Percentiles rank a stretch among this genome's conserved stretches.
These are phyloP conservation scores for Hoplostethus atlanticus DNA, from an alignment of 2,797 vertebrate species.

Conservation along the genomic window DNA sequence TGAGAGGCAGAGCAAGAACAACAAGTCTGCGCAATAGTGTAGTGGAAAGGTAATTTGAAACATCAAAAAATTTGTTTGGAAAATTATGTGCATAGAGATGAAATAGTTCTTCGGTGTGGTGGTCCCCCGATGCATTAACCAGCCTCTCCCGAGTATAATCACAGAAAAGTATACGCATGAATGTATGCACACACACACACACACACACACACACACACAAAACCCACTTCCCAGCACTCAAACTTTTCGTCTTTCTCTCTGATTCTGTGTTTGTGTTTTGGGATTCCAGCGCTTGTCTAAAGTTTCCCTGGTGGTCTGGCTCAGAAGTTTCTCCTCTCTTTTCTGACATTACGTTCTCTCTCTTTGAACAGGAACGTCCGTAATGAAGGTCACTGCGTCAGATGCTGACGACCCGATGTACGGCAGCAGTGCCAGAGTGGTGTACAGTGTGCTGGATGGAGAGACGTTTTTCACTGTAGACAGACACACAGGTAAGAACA, in stretches of 20 bases:
- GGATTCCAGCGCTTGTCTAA: background rate
- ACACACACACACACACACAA: constrained; percentile 2
- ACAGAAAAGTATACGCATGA: background rate
- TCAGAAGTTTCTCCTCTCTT: background rate
- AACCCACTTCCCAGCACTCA: background rate
- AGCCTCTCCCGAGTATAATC: constrained; percentile 33
- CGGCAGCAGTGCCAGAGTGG: constrained; percentile 94
- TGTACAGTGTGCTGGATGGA: constrained; percentile 95
- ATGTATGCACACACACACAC: constrained; percentile 6
- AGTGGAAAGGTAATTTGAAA: constrained; percentile 51
- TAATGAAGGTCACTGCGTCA: constrained; percentile 97
- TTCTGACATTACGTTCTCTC: constrained; percentile 37
- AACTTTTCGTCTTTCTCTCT: background rate
- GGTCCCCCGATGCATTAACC: constrained; percentile 38
- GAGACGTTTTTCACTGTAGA: constrained; percentile 96
- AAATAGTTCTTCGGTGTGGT: constrained; percentile 38
- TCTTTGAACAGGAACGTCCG: constrained; percentile 90
- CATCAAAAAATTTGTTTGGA: constrained; percentile 42
- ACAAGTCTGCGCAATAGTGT: constrained; percentile 20
- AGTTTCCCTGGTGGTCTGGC: constrained; percentile 1
- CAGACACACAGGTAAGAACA: constrained; percentile 90
- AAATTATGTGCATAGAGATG: constrained; percentile 50
- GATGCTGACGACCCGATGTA: constrained; percentile 97
- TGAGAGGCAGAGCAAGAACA: constrained; percentile 25
- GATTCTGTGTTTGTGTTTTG: background rate